phyloP scores from a whole-genome alignment of 2,888 invertebrate species.

The Baccha elongata region DNA sequence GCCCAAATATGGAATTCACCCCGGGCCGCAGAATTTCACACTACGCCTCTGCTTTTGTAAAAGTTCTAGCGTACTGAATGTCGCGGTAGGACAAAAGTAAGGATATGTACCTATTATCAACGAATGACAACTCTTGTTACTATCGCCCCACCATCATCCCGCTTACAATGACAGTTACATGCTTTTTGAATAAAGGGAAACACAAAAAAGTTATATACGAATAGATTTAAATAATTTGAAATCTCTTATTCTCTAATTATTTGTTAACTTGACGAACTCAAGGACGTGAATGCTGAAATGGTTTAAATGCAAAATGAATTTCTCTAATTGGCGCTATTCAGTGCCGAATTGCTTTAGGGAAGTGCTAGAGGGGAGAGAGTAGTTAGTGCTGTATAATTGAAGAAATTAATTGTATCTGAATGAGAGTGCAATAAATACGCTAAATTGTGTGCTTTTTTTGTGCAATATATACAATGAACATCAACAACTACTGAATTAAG shows the following conservation, averaged over 20 bases:
- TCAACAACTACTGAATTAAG: too few relatives aligned
- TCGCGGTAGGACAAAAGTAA: background rate
- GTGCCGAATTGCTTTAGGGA: slow-evolving; percentile 6
- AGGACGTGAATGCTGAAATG: slow-evolving; percentile 30
- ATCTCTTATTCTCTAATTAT: slow-evolving; percentile 49
- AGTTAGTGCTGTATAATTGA: background rate
- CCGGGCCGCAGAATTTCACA: too few relatives aligned
- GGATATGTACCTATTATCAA: background rate
- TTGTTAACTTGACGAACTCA: slow-evolving; percentile 45
- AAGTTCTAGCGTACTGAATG: background rate
- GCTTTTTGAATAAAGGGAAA: background rate
- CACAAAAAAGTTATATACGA: slow-evolving; percentile 41
- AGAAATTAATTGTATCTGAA: background rate
- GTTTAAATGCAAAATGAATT: slow-evolving; percentile 39
- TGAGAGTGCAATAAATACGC: background rate
- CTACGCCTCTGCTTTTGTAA: too few relatives aligned
- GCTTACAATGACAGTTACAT: slow-evolving; percentile 2
- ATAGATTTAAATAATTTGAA: slow-evolving; percentile 67
- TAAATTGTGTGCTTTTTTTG: too few relatives aligned
- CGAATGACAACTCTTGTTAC: background rate
- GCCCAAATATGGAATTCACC: too few relatives aligned
- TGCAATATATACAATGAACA: too few relatives aligned
- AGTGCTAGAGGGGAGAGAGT: background rate
- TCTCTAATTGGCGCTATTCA: slow-evolving; percentile 60
- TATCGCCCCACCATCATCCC: background rate